phyloP scores from a whole-genome alignment of 2,113 vertebrate genomes.

The Cyprinodon tularosa region DNA sequence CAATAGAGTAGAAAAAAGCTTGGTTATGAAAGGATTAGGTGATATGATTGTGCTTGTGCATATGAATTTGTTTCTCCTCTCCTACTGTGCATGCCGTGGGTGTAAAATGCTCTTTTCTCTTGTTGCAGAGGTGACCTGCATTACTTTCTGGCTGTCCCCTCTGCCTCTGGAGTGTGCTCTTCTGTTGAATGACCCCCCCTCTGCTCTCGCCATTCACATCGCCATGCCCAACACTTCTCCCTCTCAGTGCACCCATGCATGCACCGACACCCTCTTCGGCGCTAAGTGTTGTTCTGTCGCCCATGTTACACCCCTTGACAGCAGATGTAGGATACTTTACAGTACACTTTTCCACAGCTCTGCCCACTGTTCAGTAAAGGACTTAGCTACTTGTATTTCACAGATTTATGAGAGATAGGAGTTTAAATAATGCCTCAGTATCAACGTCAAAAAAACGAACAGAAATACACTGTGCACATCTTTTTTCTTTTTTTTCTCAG shows the following conservation, averaged over 20 bases:
- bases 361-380: slow-evolving; percentile 30
- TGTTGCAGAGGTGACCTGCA: slow-evolving; percentile 70
- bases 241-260: slow-evolving; percentile 60
- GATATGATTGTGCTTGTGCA: slow-evolving; percentile 39
- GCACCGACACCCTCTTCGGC: slow-evolving; percentile 54
- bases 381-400: slow-evolving; percentile 67
- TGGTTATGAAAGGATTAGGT: slow-evolving; percentile 31
- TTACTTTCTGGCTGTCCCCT: slow-evolving; percentile 59
- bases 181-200: slow-evolving; percentile 65
- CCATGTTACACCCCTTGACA: slow-evolving; percentile 50
- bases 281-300: slow-evolving; percentile 52
- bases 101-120: slow-evolving; percentile 48
- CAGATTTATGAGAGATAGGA: slow-evolving; percentile 31
- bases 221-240: slow-evolving; percentile 47
- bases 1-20: slow-evolving; percentile 19
- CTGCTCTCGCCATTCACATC: slow-evolving; percentile 48
- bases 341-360: slow-evolving; percentile 45
- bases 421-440: slow-evolving; percentile 44
- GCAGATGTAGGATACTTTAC: slow-evolving; percentile 51
- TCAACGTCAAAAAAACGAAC: slow-evolving; percentile 36
- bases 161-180: slow-evolving; percentile 63
- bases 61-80: slow-evolving; percentile 44
- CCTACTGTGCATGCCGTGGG: slow-evolving; percentile 41
- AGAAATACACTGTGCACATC: background rate
- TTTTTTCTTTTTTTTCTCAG: background rate